phyloP scores from a whole-genome alignment of 2,888 invertebrate species.

The Marronus borbonicus region DNA sequence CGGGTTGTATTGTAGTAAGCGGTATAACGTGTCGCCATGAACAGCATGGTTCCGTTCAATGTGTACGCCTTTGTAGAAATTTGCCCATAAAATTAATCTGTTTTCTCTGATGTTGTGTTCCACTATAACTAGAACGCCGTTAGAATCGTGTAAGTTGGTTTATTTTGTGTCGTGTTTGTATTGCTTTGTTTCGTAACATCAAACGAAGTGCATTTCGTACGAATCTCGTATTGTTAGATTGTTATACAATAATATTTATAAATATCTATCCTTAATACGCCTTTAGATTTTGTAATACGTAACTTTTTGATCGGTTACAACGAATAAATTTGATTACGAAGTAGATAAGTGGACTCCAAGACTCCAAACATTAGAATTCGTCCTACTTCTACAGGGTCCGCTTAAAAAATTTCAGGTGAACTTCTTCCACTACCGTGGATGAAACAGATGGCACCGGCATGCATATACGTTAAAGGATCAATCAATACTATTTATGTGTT shows the following conservation, averaged over 20 bases:
- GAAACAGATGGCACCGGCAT: too few relatives aligned
- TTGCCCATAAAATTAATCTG: not conserved
- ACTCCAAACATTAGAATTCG: not conserved
- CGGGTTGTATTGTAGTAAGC: not conserved
- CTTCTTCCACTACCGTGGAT: too few relatives aligned
- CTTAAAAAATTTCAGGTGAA: not conserved
- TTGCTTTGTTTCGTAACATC: not conserved
- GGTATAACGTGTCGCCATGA: not conserved
- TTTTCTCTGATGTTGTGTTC: conserved; percentile 8
- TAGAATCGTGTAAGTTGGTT: conserved; percentile 11
- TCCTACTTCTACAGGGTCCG: not conserved
- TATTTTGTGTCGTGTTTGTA: not conserved
- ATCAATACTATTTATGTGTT: too few relatives aligned
- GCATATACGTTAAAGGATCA: too few relatives aligned
- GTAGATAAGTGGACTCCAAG: not conserved
- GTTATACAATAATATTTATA: conserved; percentile 1
- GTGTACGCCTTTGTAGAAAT: not conserved
- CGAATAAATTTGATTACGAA: not conserved
- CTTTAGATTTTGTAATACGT: conserved; percentile 1
- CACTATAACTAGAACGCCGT: conserved; percentile 1
- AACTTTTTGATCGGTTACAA: not conserved
- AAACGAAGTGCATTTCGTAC: conserved; percentile 5
- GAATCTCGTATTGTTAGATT: not conserved
- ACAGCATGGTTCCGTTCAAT: not conserved
- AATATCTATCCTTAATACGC: not conserved